phyloP scores from a whole-genome alignment of 2,113 vertebrate genomes.

The Pogonocichla stellata region DNA sequence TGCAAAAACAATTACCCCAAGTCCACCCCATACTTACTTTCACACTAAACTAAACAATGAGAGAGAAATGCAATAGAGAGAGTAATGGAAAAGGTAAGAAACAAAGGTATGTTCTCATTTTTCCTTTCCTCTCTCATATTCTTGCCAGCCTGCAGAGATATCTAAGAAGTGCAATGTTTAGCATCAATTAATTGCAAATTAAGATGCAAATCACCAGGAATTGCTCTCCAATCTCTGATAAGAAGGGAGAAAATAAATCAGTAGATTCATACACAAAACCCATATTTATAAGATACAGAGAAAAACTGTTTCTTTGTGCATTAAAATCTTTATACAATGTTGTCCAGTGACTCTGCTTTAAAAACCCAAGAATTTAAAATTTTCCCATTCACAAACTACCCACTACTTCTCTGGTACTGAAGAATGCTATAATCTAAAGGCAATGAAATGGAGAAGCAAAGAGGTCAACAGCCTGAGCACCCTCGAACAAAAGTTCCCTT shows the following conservation, averaged over 20 bases:
- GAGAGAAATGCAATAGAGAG: neutral
- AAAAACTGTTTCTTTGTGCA: neutral
- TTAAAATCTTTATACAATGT: neutral
- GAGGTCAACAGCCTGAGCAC: constrained; percentile 84
- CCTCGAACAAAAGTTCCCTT: constrained; percentile 80
- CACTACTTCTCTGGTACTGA: constrained; percentile 8
- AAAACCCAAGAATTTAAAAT: neutral
- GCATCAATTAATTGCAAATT: neutral
- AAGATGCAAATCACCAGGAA: neutral
- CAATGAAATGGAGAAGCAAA: constrained; percentile 74
- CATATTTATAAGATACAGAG: neutral
- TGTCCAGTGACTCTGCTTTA: neutral
- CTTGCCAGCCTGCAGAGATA: neutral
- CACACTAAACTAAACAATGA: neutral
- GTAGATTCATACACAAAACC: neutral
- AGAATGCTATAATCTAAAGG: constrained; percentile 69
- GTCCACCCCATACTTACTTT: neutral
- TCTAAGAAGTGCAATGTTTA: neutral
- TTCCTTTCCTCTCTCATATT: neutral
- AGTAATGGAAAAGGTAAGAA: neutral
- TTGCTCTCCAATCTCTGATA: neutral
- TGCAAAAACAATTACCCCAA: neutral
- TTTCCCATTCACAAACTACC: neutral
- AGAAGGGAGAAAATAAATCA: neutral
- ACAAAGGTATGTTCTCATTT: neutral